These are phyloP conservation scores for Lacanobia wlatinum DNA, from an alignment of 2,888 invertebrate genomes.

Conservation along the genomic window DNA sequence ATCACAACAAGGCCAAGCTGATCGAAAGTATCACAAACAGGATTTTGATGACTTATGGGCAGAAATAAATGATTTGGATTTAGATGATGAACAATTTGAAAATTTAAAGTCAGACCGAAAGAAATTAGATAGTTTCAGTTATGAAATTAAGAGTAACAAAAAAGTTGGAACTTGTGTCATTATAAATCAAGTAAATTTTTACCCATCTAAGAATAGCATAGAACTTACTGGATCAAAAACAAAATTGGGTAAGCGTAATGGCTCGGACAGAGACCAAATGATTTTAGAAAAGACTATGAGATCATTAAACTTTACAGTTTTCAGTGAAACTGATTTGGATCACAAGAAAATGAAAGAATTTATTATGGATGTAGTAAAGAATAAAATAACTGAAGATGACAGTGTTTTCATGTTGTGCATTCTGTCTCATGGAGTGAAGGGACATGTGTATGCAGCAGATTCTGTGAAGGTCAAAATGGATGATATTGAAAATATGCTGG, in stretches of 20 bases:
- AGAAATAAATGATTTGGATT: slow-evolving; percentile 71
- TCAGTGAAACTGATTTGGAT: slow-evolving; percentile 76
- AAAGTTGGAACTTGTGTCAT: slow-evolving; percentile 84
- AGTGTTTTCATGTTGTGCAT: slow-evolving; percentile 87
- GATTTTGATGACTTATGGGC: slow-evolving; percentile 74
- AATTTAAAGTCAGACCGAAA: slow-evolving; percentile 79
- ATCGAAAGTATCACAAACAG: slow-evolving; percentile 51
- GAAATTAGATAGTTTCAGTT: slow-evolving; percentile 69
- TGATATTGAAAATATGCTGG: slow-evolving; percentile 82
- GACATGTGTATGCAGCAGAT: slow-evolving; percentile 85
- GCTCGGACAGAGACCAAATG: slow-evolving; percentile 79
- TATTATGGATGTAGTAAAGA: slow-evolving; percentile 77
- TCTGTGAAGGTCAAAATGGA: slow-evolving; percentile 84
- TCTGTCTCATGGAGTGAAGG: slow-evolving; percentile 85
- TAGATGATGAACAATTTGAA: slow-evolving; percentile 63
- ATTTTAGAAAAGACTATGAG: slow-evolving; percentile 79
- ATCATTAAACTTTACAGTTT: slow-evolving; percentile 81
- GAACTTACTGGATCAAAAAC: slow-evolving; percentile 65
- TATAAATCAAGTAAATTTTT: slow-evolving; percentile 85
- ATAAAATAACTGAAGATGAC: slow-evolving; percentile 75
- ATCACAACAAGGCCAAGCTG: slow-evolving; percentile 39
- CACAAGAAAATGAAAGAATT: slow-evolving; percentile 77
- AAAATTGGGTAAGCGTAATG: slow-evolving; percentile 74
- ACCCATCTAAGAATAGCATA: slow-evolving; percentile 81
- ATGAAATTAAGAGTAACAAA: slow-evolving; percentile 79